phyloP scores from a whole-genome alignment of 2,113 vertebrate species.

The Anthoscopus minutus region DNA sequence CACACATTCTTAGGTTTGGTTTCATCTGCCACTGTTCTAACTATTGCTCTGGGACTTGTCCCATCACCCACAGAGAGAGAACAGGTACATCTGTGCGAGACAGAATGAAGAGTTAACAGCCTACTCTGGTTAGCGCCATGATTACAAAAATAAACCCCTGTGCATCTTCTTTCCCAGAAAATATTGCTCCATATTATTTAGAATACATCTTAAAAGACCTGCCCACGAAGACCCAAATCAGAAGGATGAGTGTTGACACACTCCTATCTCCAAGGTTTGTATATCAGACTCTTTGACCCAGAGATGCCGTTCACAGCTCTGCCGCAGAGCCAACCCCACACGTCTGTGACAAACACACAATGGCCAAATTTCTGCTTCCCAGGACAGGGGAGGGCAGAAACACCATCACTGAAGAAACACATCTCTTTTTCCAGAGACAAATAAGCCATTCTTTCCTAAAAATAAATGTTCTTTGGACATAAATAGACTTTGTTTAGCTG shows the following conservation, averaged over 20 bases:
- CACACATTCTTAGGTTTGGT: conserved; percentile 79
- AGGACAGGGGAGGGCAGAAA: conserved; percentile 16
- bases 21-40: conserved; percentile 76
- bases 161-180: neutral
- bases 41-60: conserved; percentile 66
- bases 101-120: neutral
- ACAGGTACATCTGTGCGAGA: conserved; percentile 69
- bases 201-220: neutral
- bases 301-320: neutral
- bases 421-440: conserved; percentile 46
- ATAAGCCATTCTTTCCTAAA: conserved; percentile 59
- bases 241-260: neutral
- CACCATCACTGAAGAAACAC: neutral
- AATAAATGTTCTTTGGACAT: conserved; percentile 53
- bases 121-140: neutral
- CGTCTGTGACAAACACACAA: neutral
- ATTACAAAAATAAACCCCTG: neutral
- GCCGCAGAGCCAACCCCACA: neutral
- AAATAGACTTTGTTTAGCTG: conserved; percentile 67
- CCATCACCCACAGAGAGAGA: conserved; percentile 75
- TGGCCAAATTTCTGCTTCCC: neutral
- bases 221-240: neutral
- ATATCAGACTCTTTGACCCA: neutral
- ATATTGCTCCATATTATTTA: neutral
- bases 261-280: neutral